phyloP scores from a whole-genome alignment of 2,797 vertebrate species.

The Cyclura pinguis region DNA sequence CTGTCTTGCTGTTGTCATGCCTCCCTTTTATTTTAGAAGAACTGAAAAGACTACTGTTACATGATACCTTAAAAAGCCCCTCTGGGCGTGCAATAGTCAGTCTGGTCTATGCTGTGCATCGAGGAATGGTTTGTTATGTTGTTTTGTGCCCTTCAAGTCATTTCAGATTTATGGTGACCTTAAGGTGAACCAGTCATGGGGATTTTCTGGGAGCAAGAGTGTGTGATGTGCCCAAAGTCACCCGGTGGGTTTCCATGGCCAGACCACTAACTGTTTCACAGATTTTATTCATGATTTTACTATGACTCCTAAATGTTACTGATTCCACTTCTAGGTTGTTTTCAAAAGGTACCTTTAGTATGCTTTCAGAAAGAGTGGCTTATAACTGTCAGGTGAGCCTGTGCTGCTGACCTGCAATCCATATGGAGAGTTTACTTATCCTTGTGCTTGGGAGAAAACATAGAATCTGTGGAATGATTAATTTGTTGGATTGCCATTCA shows the following conservation, averaged over 20 bases:
- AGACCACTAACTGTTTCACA: neutral
- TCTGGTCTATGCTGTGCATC: neutral
- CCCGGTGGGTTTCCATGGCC: too few species aligned
- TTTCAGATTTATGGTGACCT: too few species aligned
- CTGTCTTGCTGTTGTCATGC: conserved; percentile 59
- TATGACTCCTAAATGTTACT: neutral
- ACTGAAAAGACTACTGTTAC: conserved; percentile 1
- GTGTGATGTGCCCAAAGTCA: too few species aligned
- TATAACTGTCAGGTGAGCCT: neutral
- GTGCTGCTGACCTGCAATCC: neutral
- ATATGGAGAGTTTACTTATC: neutral
- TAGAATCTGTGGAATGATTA: too few species aligned
- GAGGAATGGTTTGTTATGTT: neutral
- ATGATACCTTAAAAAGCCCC: neutral
- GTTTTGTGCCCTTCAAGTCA: too few species aligned
- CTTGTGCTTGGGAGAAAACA: neutral
- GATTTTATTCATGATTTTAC: neutral
- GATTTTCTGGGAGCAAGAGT: too few species aligned
- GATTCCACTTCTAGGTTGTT: neutral
- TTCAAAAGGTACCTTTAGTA: neutral
- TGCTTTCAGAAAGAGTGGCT: neutral
- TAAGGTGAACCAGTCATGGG: too few species aligned
- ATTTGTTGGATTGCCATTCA: too few species aligned
- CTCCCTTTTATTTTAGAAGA: conserved; percentile 43
- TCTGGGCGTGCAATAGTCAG: neutral